These are phyloP conservation scores for Periophthalmus modestus DNA, from an alignment of 2,113 vertebrate species.

Conservation along the genomic window DNA sequence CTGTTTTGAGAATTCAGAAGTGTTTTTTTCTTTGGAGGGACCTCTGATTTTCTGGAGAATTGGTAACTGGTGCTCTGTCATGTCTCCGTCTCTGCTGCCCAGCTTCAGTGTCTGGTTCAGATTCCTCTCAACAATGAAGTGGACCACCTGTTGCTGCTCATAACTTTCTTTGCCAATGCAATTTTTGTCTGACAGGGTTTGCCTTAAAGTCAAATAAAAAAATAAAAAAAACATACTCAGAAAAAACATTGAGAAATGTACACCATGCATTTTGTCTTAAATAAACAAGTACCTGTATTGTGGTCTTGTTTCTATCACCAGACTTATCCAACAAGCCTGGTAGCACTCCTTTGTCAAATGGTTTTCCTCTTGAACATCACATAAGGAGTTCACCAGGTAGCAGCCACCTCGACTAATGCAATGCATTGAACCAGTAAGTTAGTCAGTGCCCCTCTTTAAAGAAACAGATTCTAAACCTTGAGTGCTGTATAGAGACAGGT, in stretches of 20 bases:
- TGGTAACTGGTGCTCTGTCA: slow-evolving; percentile 59
- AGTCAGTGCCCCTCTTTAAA: not conserved
- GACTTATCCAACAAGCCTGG: slow-evolving; percentile 66
- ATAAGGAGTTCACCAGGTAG: slow-evolving; percentile 69
- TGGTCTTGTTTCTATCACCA: slow-evolving; percentile 71
- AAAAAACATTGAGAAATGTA: not conserved
- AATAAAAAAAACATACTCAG: not conserved
- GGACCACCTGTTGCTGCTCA: slow-evolving; percentile 66
- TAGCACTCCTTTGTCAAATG: slow-evolving; percentile 64
- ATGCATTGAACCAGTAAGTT: slow-evolving; percentile 54
- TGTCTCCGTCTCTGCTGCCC: slow-evolving; percentile 45
- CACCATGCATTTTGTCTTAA: not conserved
- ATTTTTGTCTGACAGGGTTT: slow-evolving; percentile 60
- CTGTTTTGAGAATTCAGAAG: slow-evolving; percentile 6
- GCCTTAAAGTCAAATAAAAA: slow-evolving; percentile 46
- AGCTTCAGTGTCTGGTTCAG: slow-evolving; percentile 63
- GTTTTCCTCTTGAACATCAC: slow-evolving; percentile 69
- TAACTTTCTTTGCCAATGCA: slow-evolving; percentile 58
- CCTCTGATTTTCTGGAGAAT: slow-evolving; percentile 37
- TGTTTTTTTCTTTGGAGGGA: not conserved
- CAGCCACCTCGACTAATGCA: slow-evolving; percentile 62
- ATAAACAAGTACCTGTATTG: slow-evolving; percentile 63
- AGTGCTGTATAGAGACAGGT: slow-evolving; percentile 8
- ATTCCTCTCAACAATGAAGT: slow-evolving; percentile 63
- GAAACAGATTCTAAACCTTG: not conserved